These are phyloP conservation scores for Python bivittatus DNA, from an alignment of 2,113 vertebrate species.

Conservation along the genomic window DNA sequence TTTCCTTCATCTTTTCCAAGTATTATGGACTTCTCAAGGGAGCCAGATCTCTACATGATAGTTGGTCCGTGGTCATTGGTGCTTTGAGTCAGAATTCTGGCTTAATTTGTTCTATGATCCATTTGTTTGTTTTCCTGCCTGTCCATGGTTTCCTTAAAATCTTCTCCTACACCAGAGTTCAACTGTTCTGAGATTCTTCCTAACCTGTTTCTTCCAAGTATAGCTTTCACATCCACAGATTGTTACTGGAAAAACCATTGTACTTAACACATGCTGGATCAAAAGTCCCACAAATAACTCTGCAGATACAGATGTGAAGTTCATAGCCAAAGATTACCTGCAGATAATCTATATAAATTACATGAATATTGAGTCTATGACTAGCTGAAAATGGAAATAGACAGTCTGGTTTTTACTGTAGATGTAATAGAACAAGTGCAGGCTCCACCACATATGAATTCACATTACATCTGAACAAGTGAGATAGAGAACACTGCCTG, in stretches of 20 bases:
- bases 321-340: neutral
- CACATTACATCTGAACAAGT: neutral
- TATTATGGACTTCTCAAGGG: neutral
- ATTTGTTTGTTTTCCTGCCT: neutral
- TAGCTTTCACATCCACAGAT: neutral
- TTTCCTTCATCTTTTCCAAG: neutral
- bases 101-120: neutral
- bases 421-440: neutral
- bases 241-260: neutral
- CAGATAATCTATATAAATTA: neutral
- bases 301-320: neutral
- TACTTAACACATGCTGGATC: neutral
- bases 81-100: neutral
- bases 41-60: neutral
- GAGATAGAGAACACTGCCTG: neutral
- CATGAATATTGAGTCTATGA: neutral
- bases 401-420: neutral
- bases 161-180: neutral
- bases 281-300: neutral
- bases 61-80: neutral
- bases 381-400: neutral
- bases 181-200: neutral
- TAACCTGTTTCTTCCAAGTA: neutral
- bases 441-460: neutral
- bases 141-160: neutral